Conservation (phyloP, 2,888 invertebrate species). For the Ormyrus nitidulus region DNA sequence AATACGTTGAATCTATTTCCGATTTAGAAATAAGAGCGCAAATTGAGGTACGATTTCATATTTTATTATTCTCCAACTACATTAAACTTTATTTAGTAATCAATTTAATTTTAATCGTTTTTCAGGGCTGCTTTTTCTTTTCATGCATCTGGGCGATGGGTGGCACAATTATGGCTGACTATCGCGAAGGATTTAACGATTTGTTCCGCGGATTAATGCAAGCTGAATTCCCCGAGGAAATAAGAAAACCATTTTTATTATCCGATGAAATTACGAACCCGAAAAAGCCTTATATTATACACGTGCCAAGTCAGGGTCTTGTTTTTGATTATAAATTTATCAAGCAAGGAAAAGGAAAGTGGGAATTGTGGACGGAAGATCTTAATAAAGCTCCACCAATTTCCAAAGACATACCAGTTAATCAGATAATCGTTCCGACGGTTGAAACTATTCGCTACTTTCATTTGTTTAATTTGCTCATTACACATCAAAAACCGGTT, state of each 20-base stretch:
- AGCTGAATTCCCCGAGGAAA: conserved; percentile 85
- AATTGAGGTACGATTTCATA: conserved; percentile 80
- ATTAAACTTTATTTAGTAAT: not conserved
- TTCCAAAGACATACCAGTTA: conserved; percentile 91
- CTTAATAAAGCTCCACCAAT: conserved; percentile 85
- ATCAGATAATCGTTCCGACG: conserved; percentile 95
- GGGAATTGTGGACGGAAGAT: conserved; percentile 94
- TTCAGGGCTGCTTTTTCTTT: conserved; percentile 92
- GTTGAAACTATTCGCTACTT: conserved; percentile 92
- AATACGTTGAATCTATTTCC: conserved; percentile 82
- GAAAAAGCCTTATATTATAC: conserved; percentile 86
- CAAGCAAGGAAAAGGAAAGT: conserved; percentile 93
- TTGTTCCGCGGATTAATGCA: conserved; percentile 85
- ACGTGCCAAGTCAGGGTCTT: conserved; percentile 86
- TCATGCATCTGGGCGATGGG: conserved; percentile 95
- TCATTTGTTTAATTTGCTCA: conserved; percentile 85
- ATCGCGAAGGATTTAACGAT: conserved; percentile 86
- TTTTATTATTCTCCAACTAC: not conserved
- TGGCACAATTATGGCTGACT: conserved; percentile 84
- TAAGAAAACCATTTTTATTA: conserved; percentile 76
- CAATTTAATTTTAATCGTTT: not conserved
- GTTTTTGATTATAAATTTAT: conserved; percentile 94
- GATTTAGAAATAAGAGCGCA: conserved; percentile 90
- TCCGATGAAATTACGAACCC: conserved; percentile 77
- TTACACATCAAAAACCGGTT: conserved; percentile 87